A percentile compares a stretch with the other conserved stretches of the same genome.
phyloP scores from a whole-genome alignment of 2,113 vertebrate genomes.

The Asarcornis scutulata region DNA sequence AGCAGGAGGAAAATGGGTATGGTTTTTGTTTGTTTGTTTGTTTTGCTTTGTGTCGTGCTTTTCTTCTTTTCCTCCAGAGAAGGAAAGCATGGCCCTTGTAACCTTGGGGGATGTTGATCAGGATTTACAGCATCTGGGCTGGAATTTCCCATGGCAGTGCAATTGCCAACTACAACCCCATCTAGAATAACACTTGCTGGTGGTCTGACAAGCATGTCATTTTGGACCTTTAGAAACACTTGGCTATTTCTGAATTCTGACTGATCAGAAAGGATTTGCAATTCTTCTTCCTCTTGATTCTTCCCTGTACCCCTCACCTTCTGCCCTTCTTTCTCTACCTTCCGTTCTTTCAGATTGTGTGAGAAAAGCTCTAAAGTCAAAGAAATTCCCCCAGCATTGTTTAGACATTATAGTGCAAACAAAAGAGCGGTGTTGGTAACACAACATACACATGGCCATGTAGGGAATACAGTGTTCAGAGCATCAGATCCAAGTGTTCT shows the following conservation, averaged over 20 bases:
- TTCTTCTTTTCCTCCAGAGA: not conserved
- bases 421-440: not conserved
- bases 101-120: not conserved
- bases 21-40: not conserved
- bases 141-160: not conserved
- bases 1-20: not conserved
- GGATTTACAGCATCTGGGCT: not conserved
- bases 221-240: not conserved
- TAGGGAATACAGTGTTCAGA: accelerated
- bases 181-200: not conserved
- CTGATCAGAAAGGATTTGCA: not conserved
- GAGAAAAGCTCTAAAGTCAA: not conserved
- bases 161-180: not conserved
- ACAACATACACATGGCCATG: not conserved
- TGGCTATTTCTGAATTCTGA: not conserved
- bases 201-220: not conserved
- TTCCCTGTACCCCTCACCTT: accelerated
- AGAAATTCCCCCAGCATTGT: not conserved
- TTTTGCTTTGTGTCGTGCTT: not conserved
- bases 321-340: not conserved
- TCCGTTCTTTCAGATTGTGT: not conserved
- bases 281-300: not conserved
- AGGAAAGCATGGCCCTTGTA: not conserved
- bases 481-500: not conserved
- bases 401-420: not conserved